These are phyloP conservation scores for Anser cygnoides DNA, from an alignment of 2,113 vertebrate species.

Conservation along the genomic window DNA sequence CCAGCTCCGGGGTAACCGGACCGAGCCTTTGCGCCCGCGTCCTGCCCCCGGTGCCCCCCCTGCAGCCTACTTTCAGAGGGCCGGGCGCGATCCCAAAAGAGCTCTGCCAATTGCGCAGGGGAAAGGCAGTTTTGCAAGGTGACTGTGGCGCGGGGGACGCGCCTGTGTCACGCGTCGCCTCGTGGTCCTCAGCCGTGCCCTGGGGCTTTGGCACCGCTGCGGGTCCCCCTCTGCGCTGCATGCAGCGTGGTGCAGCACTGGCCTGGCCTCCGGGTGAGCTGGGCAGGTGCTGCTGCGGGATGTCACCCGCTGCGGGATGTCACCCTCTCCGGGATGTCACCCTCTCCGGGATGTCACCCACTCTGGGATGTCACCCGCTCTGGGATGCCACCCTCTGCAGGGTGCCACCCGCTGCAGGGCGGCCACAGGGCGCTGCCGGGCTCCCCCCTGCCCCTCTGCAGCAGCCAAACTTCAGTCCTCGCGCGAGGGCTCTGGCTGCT, in stretches of 20 bases:
- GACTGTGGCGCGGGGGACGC: neutral
- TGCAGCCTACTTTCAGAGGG: conserved; percentile 15
- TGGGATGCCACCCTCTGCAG: neutral
- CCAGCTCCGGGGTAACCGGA: neutral
- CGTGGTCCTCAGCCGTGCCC: neutral
- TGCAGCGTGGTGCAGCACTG: neutral
- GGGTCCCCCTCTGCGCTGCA: neutral
- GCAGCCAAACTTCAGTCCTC: conserved; percentile 48
- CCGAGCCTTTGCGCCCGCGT: neutral
- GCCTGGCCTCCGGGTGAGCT: neutral
- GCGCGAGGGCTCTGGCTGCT: neutral
- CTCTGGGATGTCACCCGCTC: neutral
- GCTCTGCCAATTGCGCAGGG: neutral
- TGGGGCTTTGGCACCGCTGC: neutral
- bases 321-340: neutral
- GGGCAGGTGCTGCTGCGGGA: neutral
- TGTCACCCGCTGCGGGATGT: neutral
- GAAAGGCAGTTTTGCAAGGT: conserved; percentile 1
- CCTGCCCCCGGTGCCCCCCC: neutral
- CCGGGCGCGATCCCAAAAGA: neutral
- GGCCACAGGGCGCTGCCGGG: neutral
- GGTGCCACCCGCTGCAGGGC: neutral
- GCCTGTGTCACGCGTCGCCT: neutral
- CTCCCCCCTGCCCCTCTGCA: conserved; percentile 34
- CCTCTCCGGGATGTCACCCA: neutral